A percentile compares a stretch with the other conserved stretches of the same genome.
phyloP scores from a whole-genome alignment of 2,797 vertebrate species.

The Psittacula derbiana region DNA sequence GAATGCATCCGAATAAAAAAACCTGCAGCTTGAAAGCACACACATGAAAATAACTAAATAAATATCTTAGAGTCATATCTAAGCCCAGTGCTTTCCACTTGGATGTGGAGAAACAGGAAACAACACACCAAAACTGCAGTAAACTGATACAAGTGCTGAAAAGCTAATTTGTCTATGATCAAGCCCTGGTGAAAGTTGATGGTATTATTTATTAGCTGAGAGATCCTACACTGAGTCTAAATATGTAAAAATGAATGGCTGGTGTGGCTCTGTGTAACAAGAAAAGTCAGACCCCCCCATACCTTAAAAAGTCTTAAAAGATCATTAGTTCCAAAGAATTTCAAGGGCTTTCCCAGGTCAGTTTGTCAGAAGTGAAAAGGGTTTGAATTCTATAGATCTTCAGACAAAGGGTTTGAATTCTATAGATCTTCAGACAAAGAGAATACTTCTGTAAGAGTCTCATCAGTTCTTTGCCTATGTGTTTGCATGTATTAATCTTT shows the following conservation, averaged over 20 bases:
- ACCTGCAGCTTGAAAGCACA: background rate
- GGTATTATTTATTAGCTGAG: slow-evolving; percentile 61
- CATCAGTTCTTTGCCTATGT: background rate
- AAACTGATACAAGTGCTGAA: slow-evolving; percentile 65
- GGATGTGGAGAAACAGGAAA: slow-evolving; percentile 54
- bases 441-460: background rate
- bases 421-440: background rate
- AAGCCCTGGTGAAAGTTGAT: slow-evolving; percentile 47
- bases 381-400: background rate
- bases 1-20: background rate
- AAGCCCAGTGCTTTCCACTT: background rate
- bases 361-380: background rate
- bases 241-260: slow-evolving; percentile 8
- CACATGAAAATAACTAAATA: background rate
- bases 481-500: background rate
- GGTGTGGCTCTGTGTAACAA: background rate
- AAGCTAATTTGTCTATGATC: slow-evolving; percentile 57
- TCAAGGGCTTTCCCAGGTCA: background rate
- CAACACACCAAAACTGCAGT: slow-evolving; percentile 33
- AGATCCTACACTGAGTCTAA: slow-evolving; percentile 12
- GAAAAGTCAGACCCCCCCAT: background rate
- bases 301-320: background rate
- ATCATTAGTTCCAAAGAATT: background rate
- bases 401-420: background rate
- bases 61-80: background rate